Conservation (phyloP, 1,140 invertebrate species). For the Glossosoma conforme region DNA sequence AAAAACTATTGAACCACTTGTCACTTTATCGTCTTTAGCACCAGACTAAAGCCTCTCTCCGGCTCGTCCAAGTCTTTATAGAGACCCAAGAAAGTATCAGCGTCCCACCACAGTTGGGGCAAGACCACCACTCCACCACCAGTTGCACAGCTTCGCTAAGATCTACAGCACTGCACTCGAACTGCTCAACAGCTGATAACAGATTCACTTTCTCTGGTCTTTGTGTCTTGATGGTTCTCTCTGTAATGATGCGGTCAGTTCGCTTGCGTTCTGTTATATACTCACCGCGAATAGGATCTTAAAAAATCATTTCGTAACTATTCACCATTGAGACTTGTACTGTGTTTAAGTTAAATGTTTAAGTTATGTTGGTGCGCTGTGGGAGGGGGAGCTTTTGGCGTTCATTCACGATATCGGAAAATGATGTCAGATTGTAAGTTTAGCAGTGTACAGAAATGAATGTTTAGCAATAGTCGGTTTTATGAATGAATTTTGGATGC, state of each 20-base stretch:
- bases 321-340: too few species aligned
- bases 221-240: slow-evolving; percentile 7
- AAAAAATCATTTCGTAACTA: too few species aligned
- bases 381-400: slow-evolving; percentile 14
- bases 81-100: slow-evolving; percentile 6
- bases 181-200: not conserved
- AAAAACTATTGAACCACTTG: slow-evolving; percentile 12
- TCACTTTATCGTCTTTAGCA: slow-evolving; percentile 3
- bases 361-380: too few species aligned
- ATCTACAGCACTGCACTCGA: slow-evolving; percentile 7
- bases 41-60: slow-evolving; percentile 11
- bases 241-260: slow-evolving; percentile 16
- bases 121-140: slow-evolving; percentile 8
- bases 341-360: too few species aligned
- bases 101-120: slow-evolving; percentile 11
- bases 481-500: slow-evolving; percentile 28
- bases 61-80: slow-evolving; percentile 26
- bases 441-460: not conserved
- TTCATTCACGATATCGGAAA: slow-evolving; percentile 23
- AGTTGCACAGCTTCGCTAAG: not conserved
- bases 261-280: slow-evolving; percentile 17
- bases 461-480: slow-evolving; percentile 19
- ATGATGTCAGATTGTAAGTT: slow-evolving; percentile 20
- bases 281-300: too few species aligned
- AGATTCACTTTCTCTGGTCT: slow-evolving; percentile 13